These are phyloP conservation scores for Rhingia rostrata DNA, from an alignment of 2,888 invertebrate genomes.

Conservation along the genomic window DNA sequence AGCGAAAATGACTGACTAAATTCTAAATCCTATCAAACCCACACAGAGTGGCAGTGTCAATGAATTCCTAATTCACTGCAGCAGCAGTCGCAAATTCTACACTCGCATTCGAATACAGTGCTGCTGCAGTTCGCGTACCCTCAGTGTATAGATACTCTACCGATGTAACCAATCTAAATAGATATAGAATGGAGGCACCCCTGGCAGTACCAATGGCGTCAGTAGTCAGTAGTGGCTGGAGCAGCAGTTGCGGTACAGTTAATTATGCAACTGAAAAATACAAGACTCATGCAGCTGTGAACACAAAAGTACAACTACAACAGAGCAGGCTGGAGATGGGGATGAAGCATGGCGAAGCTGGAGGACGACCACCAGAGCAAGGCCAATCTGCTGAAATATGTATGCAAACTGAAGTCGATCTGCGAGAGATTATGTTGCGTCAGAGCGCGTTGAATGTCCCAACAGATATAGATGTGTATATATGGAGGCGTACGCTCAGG, in stretches of 20 bases:
- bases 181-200: constrained; percentile 22
- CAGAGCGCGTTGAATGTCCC: constrained; percentile 9
- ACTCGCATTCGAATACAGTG: constrained; percentile 3
- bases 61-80: constrained; percentile 70
- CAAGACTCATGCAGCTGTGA: constrained; percentile 71
- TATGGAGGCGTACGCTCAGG: not conserved
- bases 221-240: constrained; percentile 3
- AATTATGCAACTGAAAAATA: constrained; percentile 73
- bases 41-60: constrained; percentile 61
- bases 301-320: constrained; percentile 54
- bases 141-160: constrained; percentile 1
- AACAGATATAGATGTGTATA: not conserved
- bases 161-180: constrained; percentile 35
- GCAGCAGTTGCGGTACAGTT: constrained; percentile 65
- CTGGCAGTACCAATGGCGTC: constrained; percentile 6
- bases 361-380: constrained; percentile 42
- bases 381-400: constrained; percentile 69
- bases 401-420: constrained; percentile 67
- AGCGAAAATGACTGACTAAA: constrained; percentile 51
- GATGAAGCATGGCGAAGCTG: not conserved
- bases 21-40: constrained; percentile 44
- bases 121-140: not conserved
- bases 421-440: constrained; percentile 58
- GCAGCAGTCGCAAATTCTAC: constrained; percentile 26
- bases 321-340: not conserved